A percentile compares a stretch with the other conserved stretches of the same genome.
phyloP scores from a whole-genome alignment of 2,797 vertebrate species.

The Myoxocephalus aenaeus region DNA sequence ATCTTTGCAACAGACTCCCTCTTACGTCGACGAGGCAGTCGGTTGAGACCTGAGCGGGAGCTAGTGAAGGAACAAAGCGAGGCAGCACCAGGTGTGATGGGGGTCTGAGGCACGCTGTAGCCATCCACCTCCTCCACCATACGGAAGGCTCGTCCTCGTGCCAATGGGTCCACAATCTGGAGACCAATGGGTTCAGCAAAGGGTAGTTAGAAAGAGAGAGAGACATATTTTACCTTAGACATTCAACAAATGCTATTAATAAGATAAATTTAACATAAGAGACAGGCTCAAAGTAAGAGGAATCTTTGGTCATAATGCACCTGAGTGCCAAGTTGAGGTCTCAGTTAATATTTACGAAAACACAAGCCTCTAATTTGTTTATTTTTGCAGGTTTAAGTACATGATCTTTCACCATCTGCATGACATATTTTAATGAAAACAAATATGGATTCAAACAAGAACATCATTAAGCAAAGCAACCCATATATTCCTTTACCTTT shows the following conservation, averaged over 20 bases:
- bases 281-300: background rate
- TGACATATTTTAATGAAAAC: background rate
- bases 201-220: background rate
- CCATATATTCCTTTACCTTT: conserved; percentile 82
- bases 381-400: background rate
- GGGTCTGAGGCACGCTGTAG: conserved; percentile 92
- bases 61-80: conserved; percentile 99
- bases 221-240: background rate
- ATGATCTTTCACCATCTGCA: background rate
- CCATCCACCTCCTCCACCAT: conserved; percentile 93
- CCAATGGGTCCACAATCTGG: conserved; percentile 97
- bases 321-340: background rate
- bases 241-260: background rate
- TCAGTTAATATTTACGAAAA: background rate
- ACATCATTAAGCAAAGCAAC: background rate
- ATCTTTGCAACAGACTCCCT: conserved; percentile 98
- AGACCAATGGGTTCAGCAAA: background rate
- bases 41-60: conserved; percentile 95
- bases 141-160: conserved; percentile 95
- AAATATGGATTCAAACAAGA: background rate
- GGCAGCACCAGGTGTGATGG: conserved; percentile 91
- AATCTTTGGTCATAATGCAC: background rate
- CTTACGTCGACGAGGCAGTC: conserved; percentile 92
- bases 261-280: background rate
- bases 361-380: background rate